Evolutionary conservation across 2,113 vertebrate species (phyloP).

Genomic region (Semicossyphus pulcher): DNA sequence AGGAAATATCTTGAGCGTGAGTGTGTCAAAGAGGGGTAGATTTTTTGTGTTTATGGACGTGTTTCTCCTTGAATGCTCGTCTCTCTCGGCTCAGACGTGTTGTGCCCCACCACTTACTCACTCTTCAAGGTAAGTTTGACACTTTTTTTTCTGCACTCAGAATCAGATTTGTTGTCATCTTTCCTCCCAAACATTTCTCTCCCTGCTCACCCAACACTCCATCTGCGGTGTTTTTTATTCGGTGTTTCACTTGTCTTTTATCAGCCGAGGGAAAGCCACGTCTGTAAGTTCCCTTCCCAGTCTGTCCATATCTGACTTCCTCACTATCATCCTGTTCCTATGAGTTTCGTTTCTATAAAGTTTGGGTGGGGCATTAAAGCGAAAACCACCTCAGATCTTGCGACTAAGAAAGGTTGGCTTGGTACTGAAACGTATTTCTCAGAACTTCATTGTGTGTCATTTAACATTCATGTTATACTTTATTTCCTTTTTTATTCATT

Average conservation of each 20-base stretch:
- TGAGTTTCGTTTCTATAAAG: slow-evolving; percentile 30
- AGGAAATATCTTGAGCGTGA: slow-evolving; percentile 60
- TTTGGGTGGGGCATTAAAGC: slow-evolving; percentile 13
- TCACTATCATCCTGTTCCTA: not conserved
- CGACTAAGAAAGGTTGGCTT: not conserved
- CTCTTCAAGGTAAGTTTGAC: slow-evolving; percentile 62
- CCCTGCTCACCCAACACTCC: slow-evolving; percentile 25
- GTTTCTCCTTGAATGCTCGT: slow-evolving; percentile 15
- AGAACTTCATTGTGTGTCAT: not conserved
- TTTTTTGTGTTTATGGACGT: slow-evolving; percentile 12
- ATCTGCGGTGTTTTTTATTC: too few species aligned
- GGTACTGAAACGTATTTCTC: not conserved
- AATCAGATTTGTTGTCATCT: too few species aligned
- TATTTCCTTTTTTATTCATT: slow-evolving; percentile 6
- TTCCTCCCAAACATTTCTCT: not conserved
- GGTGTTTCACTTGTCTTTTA: not conserved
- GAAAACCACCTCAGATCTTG: not conserved
- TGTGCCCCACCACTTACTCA: not conserved
- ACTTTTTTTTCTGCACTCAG: not conserved
- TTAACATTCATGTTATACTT: not conserved
- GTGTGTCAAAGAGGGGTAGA: slow-evolving; percentile 12
- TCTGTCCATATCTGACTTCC: slow-evolving; percentile 1
- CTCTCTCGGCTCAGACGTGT: slow-evolving; percentile 35
- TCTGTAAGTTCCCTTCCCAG: not conserved
- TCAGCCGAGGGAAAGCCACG: not conserved